Evolutionary conservation across 2,113 vertebrate species (phyloP).

Genomic region (Ptilorrhoa leucosticta): DNA sequence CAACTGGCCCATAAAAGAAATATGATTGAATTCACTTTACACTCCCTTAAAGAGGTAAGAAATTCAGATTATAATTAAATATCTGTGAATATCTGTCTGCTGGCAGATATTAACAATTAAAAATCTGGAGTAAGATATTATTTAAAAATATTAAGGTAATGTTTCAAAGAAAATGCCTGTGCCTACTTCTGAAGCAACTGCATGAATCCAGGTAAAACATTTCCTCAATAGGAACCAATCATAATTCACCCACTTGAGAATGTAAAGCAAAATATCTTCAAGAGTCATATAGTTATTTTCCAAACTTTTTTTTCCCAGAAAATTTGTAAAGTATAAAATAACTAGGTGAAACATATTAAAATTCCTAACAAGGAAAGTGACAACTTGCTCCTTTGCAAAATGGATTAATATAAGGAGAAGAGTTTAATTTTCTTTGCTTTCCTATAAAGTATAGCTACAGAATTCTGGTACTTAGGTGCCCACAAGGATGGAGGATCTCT

Average conservation of each 20-base stretch:
- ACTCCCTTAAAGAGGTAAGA: not conserved
- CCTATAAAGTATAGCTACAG: not conserved
- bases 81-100: not conserved
- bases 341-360: not conserved
- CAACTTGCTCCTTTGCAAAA: not conserved
- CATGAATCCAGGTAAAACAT: not conserved
- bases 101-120: not conserved
- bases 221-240: not conserved
- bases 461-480: not conserved
- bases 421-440: not conserved
- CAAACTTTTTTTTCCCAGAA: not conserved
- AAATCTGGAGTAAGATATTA: not conserved
- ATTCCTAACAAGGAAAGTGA: not conserved
- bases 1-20: not conserved
- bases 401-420: not conserved
- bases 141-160: not conserved
- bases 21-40: not conserved
- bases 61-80: not conserved
- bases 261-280: not conserved
- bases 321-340: not conserved
- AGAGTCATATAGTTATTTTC: not conserved
- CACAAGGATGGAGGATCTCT: not conserved
- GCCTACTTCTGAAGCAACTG: not conserved
- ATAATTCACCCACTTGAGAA: not conserved
- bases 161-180: not conserved